phyloP scores from a whole-genome alignment of 1,140 invertebrate species.

The Drosophila kikkawai region DNA sequence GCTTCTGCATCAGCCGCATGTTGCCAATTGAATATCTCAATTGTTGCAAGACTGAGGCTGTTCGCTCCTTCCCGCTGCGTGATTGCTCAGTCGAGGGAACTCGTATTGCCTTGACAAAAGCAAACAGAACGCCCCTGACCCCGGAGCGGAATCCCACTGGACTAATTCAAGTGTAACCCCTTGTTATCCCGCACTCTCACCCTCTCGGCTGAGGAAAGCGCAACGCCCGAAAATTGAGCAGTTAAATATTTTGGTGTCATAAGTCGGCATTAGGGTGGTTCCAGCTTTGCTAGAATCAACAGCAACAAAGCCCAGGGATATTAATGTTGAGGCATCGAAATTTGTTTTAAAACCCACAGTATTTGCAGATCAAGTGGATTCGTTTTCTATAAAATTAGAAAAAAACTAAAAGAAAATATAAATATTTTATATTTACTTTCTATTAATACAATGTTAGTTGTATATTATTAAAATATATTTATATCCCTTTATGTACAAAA shows the following conservation, averaged over 20 bases:
- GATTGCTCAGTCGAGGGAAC: slow-evolving; percentile 62
- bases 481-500: too few species aligned
- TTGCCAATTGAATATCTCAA: slow-evolving; percentile 81
- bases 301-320: slow-evolving; percentile 15
- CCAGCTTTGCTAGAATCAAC: slow-evolving; percentile 4
- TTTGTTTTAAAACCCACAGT: slow-evolving; percentile 39
- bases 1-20: slow-evolving; percentile 40
- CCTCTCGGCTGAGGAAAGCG: slow-evolving; percentile 41
- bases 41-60: slow-evolving; percentile 60
- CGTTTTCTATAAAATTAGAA: background rate
- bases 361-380: background rate
- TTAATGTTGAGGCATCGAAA: slow-evolving; percentile 1
- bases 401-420: too few species aligned
- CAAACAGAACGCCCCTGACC: slow-evolving; percentile 58
- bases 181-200: slow-evolving; percentile 57
- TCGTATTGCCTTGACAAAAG: slow-evolving; percentile 30
- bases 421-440: too few species aligned
- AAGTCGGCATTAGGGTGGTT: slow-evolving; percentile 74
- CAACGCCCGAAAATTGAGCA: slow-evolving; percentile 78
- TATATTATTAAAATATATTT: background rate
- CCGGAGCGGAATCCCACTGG: slow-evolving; percentile 60
- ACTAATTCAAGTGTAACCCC: slow-evolving; percentile 81
- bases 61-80: slow-evolving; percentile 59
- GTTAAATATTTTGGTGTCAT: slow-evolving; percentile 84
- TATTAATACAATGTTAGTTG: too few species aligned